Evolutionary conservation across 2,113 vertebrate species (phyloP).

Genomic region (Oreochromis spilurus): DNA sequence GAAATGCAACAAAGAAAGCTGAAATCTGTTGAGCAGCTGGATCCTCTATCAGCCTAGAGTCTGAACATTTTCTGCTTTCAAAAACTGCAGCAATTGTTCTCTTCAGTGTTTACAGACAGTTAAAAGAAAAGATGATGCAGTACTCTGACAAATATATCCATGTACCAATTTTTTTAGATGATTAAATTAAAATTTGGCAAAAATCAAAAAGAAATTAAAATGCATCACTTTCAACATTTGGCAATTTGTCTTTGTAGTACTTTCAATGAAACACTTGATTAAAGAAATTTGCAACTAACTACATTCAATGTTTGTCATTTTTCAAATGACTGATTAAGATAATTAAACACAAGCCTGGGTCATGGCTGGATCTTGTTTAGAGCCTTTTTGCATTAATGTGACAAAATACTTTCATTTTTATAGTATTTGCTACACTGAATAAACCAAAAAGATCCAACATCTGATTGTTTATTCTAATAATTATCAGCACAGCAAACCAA

Average conservation of each 20-base stretch:
- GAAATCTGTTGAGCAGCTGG: not conserved
- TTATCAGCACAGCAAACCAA: not conserved
- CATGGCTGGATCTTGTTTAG: not conserved
- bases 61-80: not conserved
- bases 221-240: not conserved
- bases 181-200: not conserved
- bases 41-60: accelerated
- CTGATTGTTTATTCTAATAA: not conserved
- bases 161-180: not conserved
- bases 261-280: not conserved
- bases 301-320: not conserved
- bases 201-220: not conserved
- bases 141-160: not conserved
- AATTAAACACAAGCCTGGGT: not conserved
- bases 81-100: not conserved
- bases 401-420: not conserved
- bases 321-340: not conserved
- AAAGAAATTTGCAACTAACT: not conserved
- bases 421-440: not conserved
- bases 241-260: not conserved
- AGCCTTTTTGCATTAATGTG: not conserved
- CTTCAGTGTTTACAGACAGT: not conserved
- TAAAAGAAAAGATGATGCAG: not conserved
- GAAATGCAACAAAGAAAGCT: not conserved
- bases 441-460: not conserved